phyloP scores from a whole-genome alignment of 1,140 invertebrate species.

The Goniozus legneri region DNA sequence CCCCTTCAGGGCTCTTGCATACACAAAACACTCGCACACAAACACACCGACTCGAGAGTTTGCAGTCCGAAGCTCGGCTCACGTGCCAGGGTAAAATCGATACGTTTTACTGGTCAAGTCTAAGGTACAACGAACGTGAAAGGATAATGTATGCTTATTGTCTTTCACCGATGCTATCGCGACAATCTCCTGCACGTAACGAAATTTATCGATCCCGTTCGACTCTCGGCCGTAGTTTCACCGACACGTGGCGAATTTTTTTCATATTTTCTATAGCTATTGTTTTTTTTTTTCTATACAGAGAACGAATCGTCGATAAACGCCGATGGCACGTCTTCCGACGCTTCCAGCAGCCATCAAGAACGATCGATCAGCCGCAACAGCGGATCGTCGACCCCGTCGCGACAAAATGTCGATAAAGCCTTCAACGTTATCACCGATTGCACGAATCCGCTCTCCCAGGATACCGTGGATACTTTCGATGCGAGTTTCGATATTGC shows the following conservation, averaged over 20 bases:
- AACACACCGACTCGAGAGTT: constrained; percentile 8
- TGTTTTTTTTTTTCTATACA: too few relatives aligned
- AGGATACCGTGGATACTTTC: constrained; percentile 20
- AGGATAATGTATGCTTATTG: too few relatives aligned
- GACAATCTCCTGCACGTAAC: too few relatives aligned
- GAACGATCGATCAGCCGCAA: constrained; percentile 18
- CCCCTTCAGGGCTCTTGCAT: constrained; percentile 29
- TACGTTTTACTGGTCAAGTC: constrained; percentile 38
- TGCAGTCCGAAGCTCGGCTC: constrained; percentile 29
- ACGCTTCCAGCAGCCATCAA: constrained; percentile 8
- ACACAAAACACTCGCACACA: too few relatives aligned
- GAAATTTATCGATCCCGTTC: too few relatives aligned
- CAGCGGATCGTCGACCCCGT: constrained; percentile 21
- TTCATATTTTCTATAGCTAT: too few relatives aligned
- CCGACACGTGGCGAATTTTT: too few relatives aligned
- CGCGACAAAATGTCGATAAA: constrained; percentile 17
- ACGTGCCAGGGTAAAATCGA: constrained; percentile 37
- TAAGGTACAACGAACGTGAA: too few relatives aligned
- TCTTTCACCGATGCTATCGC: too few relatives aligned
- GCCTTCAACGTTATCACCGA: constrained; percentile 35
- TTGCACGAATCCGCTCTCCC: constrained; percentile 13
- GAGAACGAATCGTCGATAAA: too few relatives aligned
- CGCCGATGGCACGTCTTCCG: constrained; percentile 20
- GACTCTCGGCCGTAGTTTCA: too few relatives aligned
- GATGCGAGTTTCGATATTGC: too few relatives aligned